phyloP scores from a whole-genome alignment of 2,888 invertebrate genomes.

The Aphrophora alni region DNA sequence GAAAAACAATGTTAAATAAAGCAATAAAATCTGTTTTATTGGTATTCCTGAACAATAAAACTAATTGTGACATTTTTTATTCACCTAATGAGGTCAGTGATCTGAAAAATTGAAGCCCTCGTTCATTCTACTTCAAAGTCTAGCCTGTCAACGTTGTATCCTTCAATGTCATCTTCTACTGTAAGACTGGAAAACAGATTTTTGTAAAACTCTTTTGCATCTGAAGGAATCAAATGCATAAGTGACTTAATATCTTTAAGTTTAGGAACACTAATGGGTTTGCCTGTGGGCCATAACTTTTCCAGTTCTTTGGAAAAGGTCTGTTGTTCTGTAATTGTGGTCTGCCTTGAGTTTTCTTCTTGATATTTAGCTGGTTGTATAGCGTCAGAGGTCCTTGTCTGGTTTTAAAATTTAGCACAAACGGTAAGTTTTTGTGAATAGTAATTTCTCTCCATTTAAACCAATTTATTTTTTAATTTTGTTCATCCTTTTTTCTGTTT shows the following conservation, averaged over 20 bases:
- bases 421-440: background rate
- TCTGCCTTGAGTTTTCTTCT: background rate
- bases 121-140: background rate
- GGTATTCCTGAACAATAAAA: too few relatives aligned
- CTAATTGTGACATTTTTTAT: too few relatives aligned
- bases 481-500: background rate
- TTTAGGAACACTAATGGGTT: background rate
- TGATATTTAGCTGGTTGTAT: background rate
- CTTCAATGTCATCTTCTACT: background rate
- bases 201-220: background rate
- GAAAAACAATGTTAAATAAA: too few relatives aligned
- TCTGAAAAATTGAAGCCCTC: background rate
- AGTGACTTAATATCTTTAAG: background rate
- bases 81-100: background rate
- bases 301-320: background rate
- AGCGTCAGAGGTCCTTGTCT: background rate
- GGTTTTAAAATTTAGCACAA: background rate
- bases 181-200: background rate
- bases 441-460: background rate
- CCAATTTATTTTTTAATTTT: constrained; percentile 7
- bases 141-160: background rate
- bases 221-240: background rate
- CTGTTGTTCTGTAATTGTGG: background rate
- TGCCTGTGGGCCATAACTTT: background rate
- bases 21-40: too few relatives aligned